Base-by-base conservation (phyloP, 2,797 vertebrate genomes). In the Dermochelys coriacea region DNA sequence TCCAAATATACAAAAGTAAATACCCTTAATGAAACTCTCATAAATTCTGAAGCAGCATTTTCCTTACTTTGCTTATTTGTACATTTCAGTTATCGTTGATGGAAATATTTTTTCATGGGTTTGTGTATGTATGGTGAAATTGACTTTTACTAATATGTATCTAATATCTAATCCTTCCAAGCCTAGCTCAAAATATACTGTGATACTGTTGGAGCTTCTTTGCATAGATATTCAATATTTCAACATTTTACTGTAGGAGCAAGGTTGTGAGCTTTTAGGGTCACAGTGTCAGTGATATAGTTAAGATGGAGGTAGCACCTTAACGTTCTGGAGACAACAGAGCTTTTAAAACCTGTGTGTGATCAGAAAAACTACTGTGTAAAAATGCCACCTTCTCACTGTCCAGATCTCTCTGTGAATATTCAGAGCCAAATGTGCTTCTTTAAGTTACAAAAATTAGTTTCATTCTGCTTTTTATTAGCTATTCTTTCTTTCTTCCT, bases 301-400 rank as follows among this genome's bases (percentile, higher is more conserved):
- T n/a, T 82, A 52, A 82, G 31, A n/a, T 5, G 64, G 25, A 78
- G 15, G 61, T 64, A 92, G 84, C 45, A 75, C 11, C n/a, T 78
- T 9, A 12, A 16, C 75, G 37, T 88, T 87, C 45, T 82, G 64
- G 54, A 85, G 90, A 86, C 77, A n/a, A 84, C 3, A 4, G 16
- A 37, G 8, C 85, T 8, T 84, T 51, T 34, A 54, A 45, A 2
- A 6, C 50, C 4, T 0, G 0, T 25, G 64, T 85, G 27, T 5
- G 25, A 6, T 55, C 37, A 89, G 29, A 10, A 84, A 86, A 93
- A 49, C 10, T 64, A 54, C 29, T 7, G 4, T 52, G 41, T 10
- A 74, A 80, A 87, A 88, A 84, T 82, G 47, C 31, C 27, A 29
- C 0, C n/a, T 86, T 84, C 71, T 37, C 31, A 25, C 10, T 79